Conservation (phyloP, 2,797 vertebrate species). For the Allochrocebus solatus region DNA sequence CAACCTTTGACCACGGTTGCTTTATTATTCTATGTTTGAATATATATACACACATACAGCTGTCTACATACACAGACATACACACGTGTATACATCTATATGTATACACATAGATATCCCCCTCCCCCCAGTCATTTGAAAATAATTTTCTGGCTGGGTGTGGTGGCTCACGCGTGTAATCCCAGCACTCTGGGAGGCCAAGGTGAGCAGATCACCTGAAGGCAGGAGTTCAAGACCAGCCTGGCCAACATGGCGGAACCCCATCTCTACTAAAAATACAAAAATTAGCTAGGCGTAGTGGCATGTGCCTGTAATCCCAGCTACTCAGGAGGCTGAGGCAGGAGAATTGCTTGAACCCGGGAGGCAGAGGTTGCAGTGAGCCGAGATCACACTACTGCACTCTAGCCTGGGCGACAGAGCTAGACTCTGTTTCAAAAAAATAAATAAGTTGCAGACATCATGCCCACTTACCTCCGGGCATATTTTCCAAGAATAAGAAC, state of each 20-base stretch:
- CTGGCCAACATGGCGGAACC: neutral
- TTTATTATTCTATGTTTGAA: neutral
- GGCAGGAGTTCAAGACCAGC: neutral
- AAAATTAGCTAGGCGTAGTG: neutral
- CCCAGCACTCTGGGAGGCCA: neutral
- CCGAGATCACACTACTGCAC: neutral
- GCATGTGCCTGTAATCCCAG: fast-evolving
- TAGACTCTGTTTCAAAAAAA: neutral
- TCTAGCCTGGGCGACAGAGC: neutral
- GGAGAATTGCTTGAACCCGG: neutral
- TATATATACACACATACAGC: neutral
- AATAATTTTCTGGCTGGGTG: neutral
- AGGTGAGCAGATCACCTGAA: neutral
- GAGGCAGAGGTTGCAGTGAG: neutral
- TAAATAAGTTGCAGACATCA: neutral
- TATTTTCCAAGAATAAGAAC: neutral
- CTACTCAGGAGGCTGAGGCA: neutral
- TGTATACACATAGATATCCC: neutral
- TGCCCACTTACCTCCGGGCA: neutral
- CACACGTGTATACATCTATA: neutral
- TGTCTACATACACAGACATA: neutral
- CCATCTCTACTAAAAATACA: neutral
- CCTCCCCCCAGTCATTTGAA: neutral
- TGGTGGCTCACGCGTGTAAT: neutral
- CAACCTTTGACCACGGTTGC: neutral